phyloP scores from a whole-genome alignment of 2,888 invertebrate genomes.

The Diploptera punctata region DNA sequence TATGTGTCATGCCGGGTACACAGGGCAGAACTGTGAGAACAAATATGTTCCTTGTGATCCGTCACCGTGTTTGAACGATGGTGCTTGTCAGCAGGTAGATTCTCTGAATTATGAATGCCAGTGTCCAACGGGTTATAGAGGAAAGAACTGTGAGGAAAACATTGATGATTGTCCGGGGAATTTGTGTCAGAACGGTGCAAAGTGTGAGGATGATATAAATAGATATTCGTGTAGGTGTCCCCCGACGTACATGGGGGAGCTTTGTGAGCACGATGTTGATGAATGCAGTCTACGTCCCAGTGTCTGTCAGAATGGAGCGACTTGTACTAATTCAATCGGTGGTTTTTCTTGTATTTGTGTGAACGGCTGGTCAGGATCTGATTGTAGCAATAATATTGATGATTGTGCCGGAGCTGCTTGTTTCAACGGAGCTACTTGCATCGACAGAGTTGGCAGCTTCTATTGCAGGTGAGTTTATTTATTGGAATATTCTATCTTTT shows the following conservation, averaged over 20 bases:
- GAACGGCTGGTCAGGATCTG: conserved; percentile 95
- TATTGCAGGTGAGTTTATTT: conserved; percentile 71
- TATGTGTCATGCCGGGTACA: conserved; percentile 87
- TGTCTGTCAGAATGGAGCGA: conserved; percentile 94
- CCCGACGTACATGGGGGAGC: conserved; percentile 84
- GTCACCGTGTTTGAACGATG: conserved; percentile 90
- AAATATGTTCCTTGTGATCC: conserved; percentile 93
- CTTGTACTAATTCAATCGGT: conserved; percentile 91
- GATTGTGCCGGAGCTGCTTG: conserved; percentile 93
- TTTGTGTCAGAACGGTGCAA: conserved; percentile 93
- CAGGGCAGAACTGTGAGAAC: conserved; percentile 91
- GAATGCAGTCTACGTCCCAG: conserved; percentile 87
- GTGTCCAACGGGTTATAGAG: conserved; percentile 81
- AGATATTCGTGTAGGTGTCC: conserved; percentile 91
- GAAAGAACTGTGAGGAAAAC: conserved; percentile 86
- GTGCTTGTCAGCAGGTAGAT: conserved; percentile 81
- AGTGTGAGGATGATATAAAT: conserved; percentile 89
- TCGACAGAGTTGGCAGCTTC: conserved; percentile 92
- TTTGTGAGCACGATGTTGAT: conserved; percentile 91
- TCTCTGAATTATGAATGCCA: conserved; percentile 82
- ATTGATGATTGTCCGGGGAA: conserved; percentile 93
- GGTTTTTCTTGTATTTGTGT: conserved; percentile 96
- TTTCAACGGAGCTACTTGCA: conserved; percentile 95
- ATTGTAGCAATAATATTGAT: conserved; percentile 94
- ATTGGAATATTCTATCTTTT: too few relatives aligned